These are phyloP conservation scores for human (Homo sapiens) DNA, from an alignment of 2,113 vertebrate genomes.

Conservation along the genomic window GRCh38 chr4:67540001-67540500, in stretches of 20 bases:
- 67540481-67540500: too few relatives aligned
- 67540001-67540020: not conserved
- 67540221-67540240: not conserved
- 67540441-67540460: too few relatives aligned
- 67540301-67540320: not conserved
- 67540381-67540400: not conserved
- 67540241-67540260: not conserved
- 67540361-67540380: conserved; percentile 6
- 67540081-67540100: not conserved
- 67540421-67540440: too few relatives aligned
- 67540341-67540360: not conserved
- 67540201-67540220: not conserved
- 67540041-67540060: conserved; percentile 9
- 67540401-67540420: too few relatives aligned
- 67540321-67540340: conserved; percentile 3
- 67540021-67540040: conserved; percentile 4
- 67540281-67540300: conserved; percentile 21
- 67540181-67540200: not conserved
- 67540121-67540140: not conserved
- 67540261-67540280: not conserved
- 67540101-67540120: not conserved
- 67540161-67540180: not conserved
- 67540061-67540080: not conserved
- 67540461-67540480: too few relatives aligned
- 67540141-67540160: not conserved